Evolutionary conservation across 2,797 vertebrate genomes (phyloP).

Genomic region (Anableps anableps): DNA sequence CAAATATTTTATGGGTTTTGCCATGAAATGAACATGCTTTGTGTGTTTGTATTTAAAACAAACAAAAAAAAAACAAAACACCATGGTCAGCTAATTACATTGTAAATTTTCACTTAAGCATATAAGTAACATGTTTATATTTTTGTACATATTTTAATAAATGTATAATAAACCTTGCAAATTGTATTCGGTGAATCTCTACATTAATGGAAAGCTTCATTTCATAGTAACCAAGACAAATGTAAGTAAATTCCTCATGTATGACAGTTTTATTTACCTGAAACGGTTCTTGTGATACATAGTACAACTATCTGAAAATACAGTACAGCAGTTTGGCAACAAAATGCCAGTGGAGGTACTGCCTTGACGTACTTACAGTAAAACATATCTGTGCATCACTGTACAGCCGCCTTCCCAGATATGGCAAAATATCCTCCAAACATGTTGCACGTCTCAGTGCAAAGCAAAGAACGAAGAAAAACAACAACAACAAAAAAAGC

Average conservation of each 20-base stretch:
- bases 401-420: constrained; percentile 50
- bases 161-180: constrained; percentile 68
- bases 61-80: neutral
- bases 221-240: constrained; percentile 7
- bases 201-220: neutral
- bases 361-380: constrained; percentile 46
- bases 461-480: constrained; percentile 47
- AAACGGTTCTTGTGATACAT: constrained; percentile 78
- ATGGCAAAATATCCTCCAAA: constrained; percentile 67
- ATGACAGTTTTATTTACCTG: constrained; percentile 79
- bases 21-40: neutral
- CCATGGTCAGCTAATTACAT: neutral
- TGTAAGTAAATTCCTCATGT: constrained; percentile 43
- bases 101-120: constrained; percentile 12
- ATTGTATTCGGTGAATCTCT: too few species aligned
- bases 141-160: constrained; percentile 27
- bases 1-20: neutral
- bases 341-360: constrained; percentile 62
- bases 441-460: constrained; percentile 73
- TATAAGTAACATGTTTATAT: constrained; percentile 11
- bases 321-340: constrained; percentile 72
- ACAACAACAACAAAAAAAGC: neutral
- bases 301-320: constrained; percentile 77
- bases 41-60: neutral
- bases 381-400: constrained; percentile 39